Conservation (phyloP, 2,797 vertebrate species). For the Hippocampus kuda region DNA sequence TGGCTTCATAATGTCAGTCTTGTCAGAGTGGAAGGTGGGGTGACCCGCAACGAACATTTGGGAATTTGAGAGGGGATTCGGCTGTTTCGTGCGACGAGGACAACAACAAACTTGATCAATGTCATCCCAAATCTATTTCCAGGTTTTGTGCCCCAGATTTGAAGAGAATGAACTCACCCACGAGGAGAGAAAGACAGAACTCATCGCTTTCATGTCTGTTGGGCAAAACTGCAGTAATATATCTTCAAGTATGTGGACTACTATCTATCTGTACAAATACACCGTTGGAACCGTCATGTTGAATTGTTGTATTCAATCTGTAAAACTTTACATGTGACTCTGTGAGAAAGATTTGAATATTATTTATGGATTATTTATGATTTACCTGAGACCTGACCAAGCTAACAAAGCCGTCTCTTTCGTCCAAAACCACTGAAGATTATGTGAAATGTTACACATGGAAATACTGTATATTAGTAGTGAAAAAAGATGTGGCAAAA, state of each 20-base stretch:
- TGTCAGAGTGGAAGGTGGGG: background rate
- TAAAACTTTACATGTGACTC: constrained; percentile 83
- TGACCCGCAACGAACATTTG: background rate
- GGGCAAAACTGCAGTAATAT: constrained; percentile 50
- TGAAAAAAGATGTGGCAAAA: constrained; percentile 61
- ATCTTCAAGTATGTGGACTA: constrained; percentile 50
- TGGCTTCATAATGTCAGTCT: constrained; percentile 46
- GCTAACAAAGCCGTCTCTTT: constrained; percentile 54
- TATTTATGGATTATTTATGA: constrained; percentile 63
- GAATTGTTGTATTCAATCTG: constrained; percentile 86
- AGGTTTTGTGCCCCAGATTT: constrained; percentile 19
- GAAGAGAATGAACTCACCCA: background rate
- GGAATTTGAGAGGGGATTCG: background rate
- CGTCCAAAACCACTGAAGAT: constrained; percentile 43
- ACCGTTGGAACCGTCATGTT: constrained; percentile 68
- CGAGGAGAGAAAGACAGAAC: constrained; percentile 1
- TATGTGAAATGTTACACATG: constrained; percentile 62
- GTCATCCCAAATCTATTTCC: constrained; percentile 4
- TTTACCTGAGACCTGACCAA: constrained; percentile 57
- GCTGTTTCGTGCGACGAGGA: background rate
- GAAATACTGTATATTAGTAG: constrained; percentile 51
- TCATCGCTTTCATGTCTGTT: constrained; percentile 26
- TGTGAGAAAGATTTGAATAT: constrained; percentile 80
- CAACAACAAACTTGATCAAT: background rate
- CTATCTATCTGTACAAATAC: constrained; percentile 83